These are phyloP conservation scores for Neocrepidodera transversa DNA, from an alignment of 2,888 invertebrate genomes.

Conservation along the genomic window DNA sequence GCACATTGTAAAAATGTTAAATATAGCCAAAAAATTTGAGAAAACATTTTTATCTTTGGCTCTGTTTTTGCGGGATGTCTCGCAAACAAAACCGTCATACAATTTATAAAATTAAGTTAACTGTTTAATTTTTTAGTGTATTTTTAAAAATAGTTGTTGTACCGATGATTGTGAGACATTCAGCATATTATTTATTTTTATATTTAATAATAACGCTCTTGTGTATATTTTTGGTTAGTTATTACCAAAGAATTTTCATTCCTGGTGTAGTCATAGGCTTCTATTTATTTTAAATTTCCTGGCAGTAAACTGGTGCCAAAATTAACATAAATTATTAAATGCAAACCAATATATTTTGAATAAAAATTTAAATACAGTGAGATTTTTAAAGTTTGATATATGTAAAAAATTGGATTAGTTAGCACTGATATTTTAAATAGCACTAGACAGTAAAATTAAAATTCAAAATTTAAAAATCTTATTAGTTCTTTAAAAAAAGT, in stretches of 20 bases:
- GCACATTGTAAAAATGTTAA: conserved; percentile 55
- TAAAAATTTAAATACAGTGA: neutral
- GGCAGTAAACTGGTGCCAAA: neutral
- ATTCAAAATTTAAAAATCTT: conserved; percentile 4
- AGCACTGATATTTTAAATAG: conserved; percentile 18
- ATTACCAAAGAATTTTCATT: conserved; percentile 20
- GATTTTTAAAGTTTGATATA: neutral
- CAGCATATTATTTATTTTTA: conserved; percentile 4
- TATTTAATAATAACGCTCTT: neutral
- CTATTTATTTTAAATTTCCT: neutral
- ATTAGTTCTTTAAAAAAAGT: neutral
- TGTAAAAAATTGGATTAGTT: neutral
- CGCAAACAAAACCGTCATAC: neutral
- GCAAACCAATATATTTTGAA: neutral
- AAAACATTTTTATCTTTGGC: conserved; percentile 7
- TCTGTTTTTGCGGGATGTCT: neutral
- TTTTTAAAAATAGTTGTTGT: neutral
- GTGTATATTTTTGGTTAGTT: conserved; percentile 16
- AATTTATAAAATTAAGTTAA: neutral
- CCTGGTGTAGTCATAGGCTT: conserved; percentile 3
- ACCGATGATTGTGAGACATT: neutral
- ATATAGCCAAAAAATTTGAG: conserved; percentile 44
- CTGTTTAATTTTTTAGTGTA: neutral
- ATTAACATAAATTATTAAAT: neutral
- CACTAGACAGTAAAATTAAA: conserved; percentile 5